Conservation (phyloP, 2,888 invertebrate genomes). For the Branchellion lobata region DNA sequence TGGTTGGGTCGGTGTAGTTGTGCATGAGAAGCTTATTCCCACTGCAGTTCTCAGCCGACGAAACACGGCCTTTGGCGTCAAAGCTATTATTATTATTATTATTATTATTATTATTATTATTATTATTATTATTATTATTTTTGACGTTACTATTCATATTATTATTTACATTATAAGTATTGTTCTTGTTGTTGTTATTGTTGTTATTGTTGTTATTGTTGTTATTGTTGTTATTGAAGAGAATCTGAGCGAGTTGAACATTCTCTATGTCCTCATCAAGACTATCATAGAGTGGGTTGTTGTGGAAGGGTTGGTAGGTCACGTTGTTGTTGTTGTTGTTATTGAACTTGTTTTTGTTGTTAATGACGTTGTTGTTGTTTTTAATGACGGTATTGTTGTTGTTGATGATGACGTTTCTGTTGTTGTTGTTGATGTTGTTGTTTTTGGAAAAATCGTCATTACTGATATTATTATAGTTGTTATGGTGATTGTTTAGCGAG, state of each 20-base stretch:
- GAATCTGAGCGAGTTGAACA: neutral
- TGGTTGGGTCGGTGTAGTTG: no score
- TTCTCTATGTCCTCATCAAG: neutral
- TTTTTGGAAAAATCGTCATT: neutral
- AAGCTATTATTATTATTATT: no score
- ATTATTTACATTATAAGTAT: neutral
- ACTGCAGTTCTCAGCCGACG: no score
- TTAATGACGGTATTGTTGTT: conserved; percentile 29
- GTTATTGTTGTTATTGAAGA: conserved; percentile 10
- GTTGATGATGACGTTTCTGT: neutral
- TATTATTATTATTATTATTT: neutral
- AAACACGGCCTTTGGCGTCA: no score
- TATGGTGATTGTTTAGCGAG: neutral
- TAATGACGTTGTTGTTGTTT: neutral
- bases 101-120: no score
- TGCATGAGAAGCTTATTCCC: no score
- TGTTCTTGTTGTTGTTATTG: conserved; percentile 30
- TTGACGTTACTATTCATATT: conserved; percentile 16
- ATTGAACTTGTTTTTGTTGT: neutral
- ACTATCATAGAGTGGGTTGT: neutral
- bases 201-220: conserved; percentile 6
- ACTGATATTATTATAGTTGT: neutral
- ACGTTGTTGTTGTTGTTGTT: conserved; percentile 3
- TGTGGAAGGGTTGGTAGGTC: neutral
- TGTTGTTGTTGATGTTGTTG: neutral